A percentile compares a stretch with the other conserved stretches of the same genome.
phyloP scores from a whole-genome alignment of 1,140 invertebrate species.

The Halictus rubicundus region DNA sequence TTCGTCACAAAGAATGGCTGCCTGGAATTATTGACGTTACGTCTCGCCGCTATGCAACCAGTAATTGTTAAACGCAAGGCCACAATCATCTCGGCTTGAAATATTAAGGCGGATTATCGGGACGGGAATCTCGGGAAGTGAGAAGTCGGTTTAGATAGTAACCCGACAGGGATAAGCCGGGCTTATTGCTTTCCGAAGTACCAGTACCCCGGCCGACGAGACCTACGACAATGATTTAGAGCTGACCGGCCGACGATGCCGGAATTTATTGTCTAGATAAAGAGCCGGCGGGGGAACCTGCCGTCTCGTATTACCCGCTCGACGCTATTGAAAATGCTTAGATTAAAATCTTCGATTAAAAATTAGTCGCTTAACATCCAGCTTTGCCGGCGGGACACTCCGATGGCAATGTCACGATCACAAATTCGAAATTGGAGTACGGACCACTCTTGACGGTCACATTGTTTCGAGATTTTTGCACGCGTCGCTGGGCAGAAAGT shows the following conservation, averaged over 20 bases:
- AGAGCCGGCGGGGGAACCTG: too few relatives aligned
- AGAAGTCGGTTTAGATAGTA: background rate
- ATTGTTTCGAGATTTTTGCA: too few relatives aligned
- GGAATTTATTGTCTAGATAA: too few relatives aligned
- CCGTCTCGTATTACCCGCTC: too few relatives aligned
- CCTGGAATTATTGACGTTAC: conserved; percentile 7
- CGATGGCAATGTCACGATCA: too few relatives aligned
- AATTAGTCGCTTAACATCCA: background rate
- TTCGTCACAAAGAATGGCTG: conserved; percentile 9
- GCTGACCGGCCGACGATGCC: too few relatives aligned
- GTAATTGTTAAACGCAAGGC: conserved; percentile 15
- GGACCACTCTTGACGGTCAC: too few relatives aligned
- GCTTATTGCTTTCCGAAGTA: background rate
- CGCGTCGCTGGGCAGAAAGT: too few relatives aligned
- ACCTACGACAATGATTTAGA: background rate
- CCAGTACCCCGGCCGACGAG: background rate
- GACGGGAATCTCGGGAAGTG: background rate
- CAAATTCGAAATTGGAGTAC: too few relatives aligned
- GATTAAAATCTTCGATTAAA: background rate
- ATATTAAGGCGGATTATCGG: conserved; percentile 6
- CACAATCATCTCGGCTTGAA: background rate
- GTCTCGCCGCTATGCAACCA: background rate
- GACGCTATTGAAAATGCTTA: background rate
- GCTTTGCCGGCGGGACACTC: too few relatives aligned
- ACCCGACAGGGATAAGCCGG: background rate